Conservation (phyloP, 2,888 invertebrate species). For the Melanotus villosus region DNA sequence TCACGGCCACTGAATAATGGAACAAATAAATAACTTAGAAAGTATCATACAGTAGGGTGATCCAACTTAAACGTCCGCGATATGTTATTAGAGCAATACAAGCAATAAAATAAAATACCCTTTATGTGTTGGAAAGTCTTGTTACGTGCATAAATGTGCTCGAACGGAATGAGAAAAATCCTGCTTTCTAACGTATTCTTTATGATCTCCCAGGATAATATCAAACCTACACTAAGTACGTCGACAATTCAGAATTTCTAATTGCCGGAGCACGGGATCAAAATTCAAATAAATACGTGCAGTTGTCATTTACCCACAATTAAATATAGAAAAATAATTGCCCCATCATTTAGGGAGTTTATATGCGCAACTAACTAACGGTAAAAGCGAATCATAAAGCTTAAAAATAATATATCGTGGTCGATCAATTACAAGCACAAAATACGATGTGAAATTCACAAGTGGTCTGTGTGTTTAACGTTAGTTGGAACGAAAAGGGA, state of each 20-base stretch:
- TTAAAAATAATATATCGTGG: constrained; percentile 46
- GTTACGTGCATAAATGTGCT: constrained; percentile 8
- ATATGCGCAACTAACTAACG: constrained; percentile 22
- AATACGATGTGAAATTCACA: constrained; percentile 56
- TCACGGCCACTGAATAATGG: constrained; percentile 29
- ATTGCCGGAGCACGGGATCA: background rate
- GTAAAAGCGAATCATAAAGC: constrained; percentile 37
- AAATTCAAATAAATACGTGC: background rate
- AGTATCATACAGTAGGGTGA: constrained; percentile 29
- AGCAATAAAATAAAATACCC: constrained; percentile 30
- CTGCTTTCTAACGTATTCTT: constrained; percentile 24
- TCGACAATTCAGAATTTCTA: too few relatives aligned
- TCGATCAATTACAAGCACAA: constrained; percentile 51
- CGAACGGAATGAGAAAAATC: constrained; percentile 13
- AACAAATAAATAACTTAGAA: constrained; percentile 42
- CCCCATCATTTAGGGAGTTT: constrained; percentile 21
- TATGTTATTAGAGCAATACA: constrained; percentile 25
- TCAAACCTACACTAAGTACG: background rate
- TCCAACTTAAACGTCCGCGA: constrained; percentile 19
- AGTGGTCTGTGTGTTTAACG: constrained; percentile 60
- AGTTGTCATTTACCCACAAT: background rate
- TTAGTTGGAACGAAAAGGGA: constrained; percentile 55
- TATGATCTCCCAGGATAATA: background rate
- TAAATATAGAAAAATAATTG: constrained; percentile 19
- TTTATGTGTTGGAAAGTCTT: constrained; percentile 34